Evolutionary conservation across 2,797 vertebrate species (phyloP).

Genomic region (Sebastes diaconus): DNA sequence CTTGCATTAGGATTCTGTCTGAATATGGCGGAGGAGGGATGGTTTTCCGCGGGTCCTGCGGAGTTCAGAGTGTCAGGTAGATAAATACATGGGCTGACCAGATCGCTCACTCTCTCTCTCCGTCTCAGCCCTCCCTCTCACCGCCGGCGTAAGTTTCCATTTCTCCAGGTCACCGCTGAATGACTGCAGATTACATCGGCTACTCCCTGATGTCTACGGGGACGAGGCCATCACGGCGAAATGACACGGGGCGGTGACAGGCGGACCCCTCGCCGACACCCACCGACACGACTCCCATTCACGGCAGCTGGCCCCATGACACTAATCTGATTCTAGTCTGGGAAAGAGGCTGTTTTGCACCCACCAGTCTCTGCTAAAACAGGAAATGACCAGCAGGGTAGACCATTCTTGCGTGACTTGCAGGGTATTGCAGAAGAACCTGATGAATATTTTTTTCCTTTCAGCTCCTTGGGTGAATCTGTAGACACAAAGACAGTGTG

Average conservation of each 20-base stretch:
- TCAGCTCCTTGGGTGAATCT: not conserved
- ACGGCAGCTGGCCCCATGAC: constrained; percentile 67
- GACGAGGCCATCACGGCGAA: constrained; percentile 71
- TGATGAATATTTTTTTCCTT: constrained; percentile 32
- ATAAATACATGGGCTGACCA: constrained; percentile 64
- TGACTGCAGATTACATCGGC: constrained; percentile 73
- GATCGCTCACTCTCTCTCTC: constrained; percentile 43
- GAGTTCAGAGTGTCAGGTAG: constrained; percentile 65
- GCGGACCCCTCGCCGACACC: constrained; percentile 56
- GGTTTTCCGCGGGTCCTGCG: constrained; percentile 19
- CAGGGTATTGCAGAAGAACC: constrained; percentile 37
- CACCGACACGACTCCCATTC: constrained; percentile 69
- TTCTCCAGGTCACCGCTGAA: constrained; percentile 72
- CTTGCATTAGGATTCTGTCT: constrained; percentile 4
- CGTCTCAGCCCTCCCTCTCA: constrained; percentile 5
- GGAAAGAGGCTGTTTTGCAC: constrained; percentile 55
- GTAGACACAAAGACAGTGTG: not conserved
- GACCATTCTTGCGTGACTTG: constrained; percentile 42
- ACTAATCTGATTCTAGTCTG: constrained; percentile 75
- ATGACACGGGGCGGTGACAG: constrained; percentile 71
- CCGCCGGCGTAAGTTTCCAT: constrained; percentile 57
- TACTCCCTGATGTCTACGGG: constrained; percentile 63
- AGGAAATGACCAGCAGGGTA: constrained; percentile 56
- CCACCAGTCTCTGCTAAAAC: constrained; percentile 45
- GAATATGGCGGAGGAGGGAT: not conserved